These are phyloP conservation scores for Sebastes alutus DNA, from an alignment of 2,797 vertebrate species.

Conservation along the genomic window DNA sequence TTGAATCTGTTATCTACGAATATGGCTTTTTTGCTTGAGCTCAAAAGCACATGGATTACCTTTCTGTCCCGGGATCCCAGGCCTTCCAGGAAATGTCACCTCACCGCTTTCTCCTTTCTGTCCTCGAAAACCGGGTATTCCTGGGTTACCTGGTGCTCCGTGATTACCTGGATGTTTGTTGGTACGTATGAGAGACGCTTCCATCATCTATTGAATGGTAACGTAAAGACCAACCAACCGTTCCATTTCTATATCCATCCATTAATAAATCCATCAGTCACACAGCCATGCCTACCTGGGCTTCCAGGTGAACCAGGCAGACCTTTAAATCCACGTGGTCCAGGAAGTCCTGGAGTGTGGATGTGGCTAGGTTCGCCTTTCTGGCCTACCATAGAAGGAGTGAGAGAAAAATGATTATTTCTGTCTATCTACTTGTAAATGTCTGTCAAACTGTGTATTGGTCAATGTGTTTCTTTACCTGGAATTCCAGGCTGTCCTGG, in stretches of 20 bases:
- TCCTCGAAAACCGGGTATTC: slow-evolving; percentile 54
- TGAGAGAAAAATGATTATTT: neutral
- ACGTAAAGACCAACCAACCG: neutral
- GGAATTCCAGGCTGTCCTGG: slow-evolving; percentile 71
- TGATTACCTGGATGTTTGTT: slow-evolving; percentile 52
- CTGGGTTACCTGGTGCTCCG: slow-evolving; percentile 52
- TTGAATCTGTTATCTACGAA: neutral
- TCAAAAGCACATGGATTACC: slow-evolving; percentile 41
- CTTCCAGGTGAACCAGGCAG: slow-evolving; percentile 54
- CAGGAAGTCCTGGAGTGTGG: slow-evolving; percentile 26
- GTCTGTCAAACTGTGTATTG: neutral
- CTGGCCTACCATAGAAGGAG: slow-evolving; percentile 55
- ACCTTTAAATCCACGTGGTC: slow-evolving; percentile 68
- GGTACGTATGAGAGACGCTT: neutral
- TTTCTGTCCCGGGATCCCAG: slow-evolving; percentile 60
- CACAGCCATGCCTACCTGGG: slow-evolving; percentile 47
- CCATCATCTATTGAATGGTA: neutral
- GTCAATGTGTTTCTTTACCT: slow-evolving; percentile 49
- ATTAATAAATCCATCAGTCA: neutral
- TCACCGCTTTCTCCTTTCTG: slow-evolving; percentile 62
- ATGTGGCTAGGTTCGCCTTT: slow-evolving; percentile 68
- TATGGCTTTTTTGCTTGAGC: neutral
- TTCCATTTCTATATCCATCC: neutral
- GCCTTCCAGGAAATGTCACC: slow-evolving; percentile 5
- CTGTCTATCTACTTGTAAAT: neutral